Percentiles rank a stretch among this genome's conserved stretches.
Conservation (phyloP, 2,888 invertebrate genomes). For the Girardia tigrina region DNA sequence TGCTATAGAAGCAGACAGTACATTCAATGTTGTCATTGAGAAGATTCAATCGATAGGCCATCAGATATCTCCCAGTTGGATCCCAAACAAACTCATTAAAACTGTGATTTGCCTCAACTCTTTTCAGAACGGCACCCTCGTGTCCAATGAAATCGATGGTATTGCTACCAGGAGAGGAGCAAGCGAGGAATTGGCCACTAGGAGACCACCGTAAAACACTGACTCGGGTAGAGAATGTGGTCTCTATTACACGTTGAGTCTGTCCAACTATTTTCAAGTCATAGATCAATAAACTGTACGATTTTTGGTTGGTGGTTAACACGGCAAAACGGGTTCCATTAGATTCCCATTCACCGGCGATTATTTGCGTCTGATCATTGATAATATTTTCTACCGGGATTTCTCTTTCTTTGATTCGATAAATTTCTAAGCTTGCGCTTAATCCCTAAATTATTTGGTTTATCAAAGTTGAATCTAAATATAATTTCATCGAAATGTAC, state of each 20-base stretch:
- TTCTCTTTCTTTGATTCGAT: conserved; percentile 91
- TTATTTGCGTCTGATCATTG: conserved; percentile 59
- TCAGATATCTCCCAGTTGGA: conserved; percentile 93
- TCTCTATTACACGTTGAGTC: conserved; percentile 54
- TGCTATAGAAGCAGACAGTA: background rate
- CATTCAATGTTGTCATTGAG: background rate
- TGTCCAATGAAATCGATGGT: conserved; percentile 82
- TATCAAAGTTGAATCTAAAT: too few relatives aligned
- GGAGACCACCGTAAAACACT: conserved; percentile 77
- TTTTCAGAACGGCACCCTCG: conserved; percentile 84
- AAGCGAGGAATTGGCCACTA: conserved; percentile 70
- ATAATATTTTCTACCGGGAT: conserved; percentile 92
- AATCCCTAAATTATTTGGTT: too few relatives aligned
- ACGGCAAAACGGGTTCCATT: conserved; percentile 86
- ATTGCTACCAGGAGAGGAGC: conserved; percentile 54
- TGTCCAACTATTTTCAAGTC: conserved; percentile 77
- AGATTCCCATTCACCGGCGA: conserved; percentile 93
- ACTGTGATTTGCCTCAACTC: conserved; percentile 69
- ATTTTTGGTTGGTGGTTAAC: conserved; percentile 60
- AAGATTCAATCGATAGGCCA: conserved; percentile 55
- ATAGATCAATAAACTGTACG: conserved; percentile 59
- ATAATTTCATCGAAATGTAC: too few relatives aligned
- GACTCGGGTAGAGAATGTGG: background rate
- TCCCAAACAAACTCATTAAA: conserved; percentile 99
- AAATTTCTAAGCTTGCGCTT: conserved; percentile 95